Conservation (phyloP, 2,113 vertebrate species). For the Brachionichthys hirsutus region DNA sequence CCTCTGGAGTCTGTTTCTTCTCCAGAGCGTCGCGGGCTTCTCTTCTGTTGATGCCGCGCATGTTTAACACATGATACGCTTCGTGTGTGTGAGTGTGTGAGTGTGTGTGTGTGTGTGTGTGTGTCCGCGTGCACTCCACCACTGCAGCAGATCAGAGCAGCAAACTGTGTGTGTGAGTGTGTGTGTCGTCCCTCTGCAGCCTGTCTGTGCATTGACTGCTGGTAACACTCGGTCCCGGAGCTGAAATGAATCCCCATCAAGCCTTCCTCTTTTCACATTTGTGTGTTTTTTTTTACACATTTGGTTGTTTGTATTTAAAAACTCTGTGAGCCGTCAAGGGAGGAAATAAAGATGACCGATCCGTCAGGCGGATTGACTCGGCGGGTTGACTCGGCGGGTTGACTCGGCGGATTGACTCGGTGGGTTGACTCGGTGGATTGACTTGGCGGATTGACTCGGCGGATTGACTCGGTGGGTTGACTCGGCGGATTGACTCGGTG, state of each 20-base stretch:
- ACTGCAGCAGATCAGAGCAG: constrained; percentile 71
- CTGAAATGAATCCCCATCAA: constrained; percentile 30
- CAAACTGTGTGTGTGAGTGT: constrained; percentile 41
- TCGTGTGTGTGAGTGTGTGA: constrained; percentile 49
- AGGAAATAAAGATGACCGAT: constrained; percentile 8
- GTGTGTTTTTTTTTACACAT: not conserved
- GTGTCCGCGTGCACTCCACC: constrained; percentile 57
- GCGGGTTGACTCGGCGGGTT: too few species aligned
- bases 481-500: not conserved
- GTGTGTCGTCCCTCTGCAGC: constrained; percentile 38
- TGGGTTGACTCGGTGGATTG: too few species aligned
- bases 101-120: constrained; percentile 47
- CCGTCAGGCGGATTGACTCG: not conserved
- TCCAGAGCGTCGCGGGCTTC: not conserved
- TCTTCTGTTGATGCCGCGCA: constrained; percentile 20
- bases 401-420: not conserved
- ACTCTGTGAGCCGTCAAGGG: constrained; percentile 8
- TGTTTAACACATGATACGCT: constrained; percentile 40
- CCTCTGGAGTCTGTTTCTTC: not conserved
- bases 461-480: too few species aligned
- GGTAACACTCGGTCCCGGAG: constrained; percentile 42
- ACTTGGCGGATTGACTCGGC: not conserved
- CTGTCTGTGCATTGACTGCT: constrained; percentile 56
- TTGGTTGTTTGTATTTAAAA: constrained; percentile 7
- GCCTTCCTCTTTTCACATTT: not conserved